These are phyloP conservation scores for Drosophila quinaria DNA, from an alignment of 2,888 invertebrate species.

Conservation along the genomic window DNA sequence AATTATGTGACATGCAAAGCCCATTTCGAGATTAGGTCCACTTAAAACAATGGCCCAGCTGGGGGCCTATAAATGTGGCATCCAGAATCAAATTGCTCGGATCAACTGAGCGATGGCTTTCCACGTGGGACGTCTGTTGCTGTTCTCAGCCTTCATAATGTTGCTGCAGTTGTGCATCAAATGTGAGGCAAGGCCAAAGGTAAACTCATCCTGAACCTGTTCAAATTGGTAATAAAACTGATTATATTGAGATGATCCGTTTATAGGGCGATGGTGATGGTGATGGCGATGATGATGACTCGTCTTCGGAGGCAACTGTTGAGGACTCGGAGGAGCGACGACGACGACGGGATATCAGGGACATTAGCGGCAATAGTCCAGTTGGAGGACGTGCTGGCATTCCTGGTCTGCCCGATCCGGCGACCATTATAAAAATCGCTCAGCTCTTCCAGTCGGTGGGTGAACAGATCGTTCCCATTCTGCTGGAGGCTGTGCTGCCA, in stretches of 20 bases:
- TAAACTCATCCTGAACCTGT: constrained; percentile 1
- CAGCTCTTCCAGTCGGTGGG: constrained; percentile 81
- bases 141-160: constrained; percentile 28
- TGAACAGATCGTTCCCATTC: constrained; percentile 80
- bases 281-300: constrained; percentile 70
- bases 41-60: constrained; percentile 28
- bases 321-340: constrained; percentile 72
- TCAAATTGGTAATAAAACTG: no score
- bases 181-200: constrained; percentile 54
- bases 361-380: constrained; percentile 30
- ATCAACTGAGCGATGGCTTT: constrained; percentile 38
- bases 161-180: constrained; percentile 37
- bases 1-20: constrained; percentile 44
- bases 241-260: background rate
- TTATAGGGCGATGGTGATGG: constrained; percentile 19
- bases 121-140: constrained; percentile 31
- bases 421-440: constrained; percentile 80
- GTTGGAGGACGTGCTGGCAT: constrained; percentile 49
- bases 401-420: constrained; percentile 83
- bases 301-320: constrained; percentile 80
- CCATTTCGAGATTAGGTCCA: constrained; percentile 18
- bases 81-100: background rate
- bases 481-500: constrained; percentile 74
- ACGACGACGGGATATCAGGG: constrained; percentile 36
- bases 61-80: constrained; percentile 36